Evolutionary conservation across 2,797 vertebrate species (phyloP).

Genomic region (Falco novaeseelandiae): DNA sequence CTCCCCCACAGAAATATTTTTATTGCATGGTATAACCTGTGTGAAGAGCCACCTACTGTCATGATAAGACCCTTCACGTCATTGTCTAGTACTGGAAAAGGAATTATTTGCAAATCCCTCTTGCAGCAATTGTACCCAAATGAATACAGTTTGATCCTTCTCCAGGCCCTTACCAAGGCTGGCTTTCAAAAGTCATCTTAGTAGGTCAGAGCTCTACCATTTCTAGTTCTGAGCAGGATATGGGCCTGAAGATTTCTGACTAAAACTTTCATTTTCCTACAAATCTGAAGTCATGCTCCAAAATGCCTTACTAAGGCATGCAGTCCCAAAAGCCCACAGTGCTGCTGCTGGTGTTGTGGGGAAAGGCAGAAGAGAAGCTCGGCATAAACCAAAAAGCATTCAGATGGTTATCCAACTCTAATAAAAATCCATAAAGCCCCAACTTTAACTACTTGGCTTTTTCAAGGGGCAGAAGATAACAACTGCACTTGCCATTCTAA

Average conservation of each 20-base stretch:
- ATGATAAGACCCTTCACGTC: background rate
- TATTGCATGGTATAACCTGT: background rate
- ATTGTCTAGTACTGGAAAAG: background rate
- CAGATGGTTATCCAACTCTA: background rate
- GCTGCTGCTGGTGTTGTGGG: background rate
- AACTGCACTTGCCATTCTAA: background rate
- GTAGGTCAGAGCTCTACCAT: background rate
- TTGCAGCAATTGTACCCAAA: background rate
- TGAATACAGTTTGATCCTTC: background rate
- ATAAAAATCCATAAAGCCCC: background rate
- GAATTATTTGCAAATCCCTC: background rate
- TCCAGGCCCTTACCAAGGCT: background rate
- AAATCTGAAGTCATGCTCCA: too few species aligned
- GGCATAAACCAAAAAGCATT: background rate
- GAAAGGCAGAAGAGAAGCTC: background rate
- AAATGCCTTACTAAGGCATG: slow-evolving; percentile 19
- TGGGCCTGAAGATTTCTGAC: background rate
- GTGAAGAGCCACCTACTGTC: background rate
- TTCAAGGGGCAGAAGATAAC: background rate
- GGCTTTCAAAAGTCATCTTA: background rate
- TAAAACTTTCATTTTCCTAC: too few species aligned
- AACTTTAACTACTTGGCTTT: background rate
- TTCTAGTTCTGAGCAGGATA: background rate
- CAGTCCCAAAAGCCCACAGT: background rate
- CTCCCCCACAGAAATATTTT: background rate